Percentiles rank a stretch among this genome's conserved stretches.
phyloP scores from a whole-genome alignment of 2,113 vertebrate species.

The Haplochromis vanheusdeni region DNA sequence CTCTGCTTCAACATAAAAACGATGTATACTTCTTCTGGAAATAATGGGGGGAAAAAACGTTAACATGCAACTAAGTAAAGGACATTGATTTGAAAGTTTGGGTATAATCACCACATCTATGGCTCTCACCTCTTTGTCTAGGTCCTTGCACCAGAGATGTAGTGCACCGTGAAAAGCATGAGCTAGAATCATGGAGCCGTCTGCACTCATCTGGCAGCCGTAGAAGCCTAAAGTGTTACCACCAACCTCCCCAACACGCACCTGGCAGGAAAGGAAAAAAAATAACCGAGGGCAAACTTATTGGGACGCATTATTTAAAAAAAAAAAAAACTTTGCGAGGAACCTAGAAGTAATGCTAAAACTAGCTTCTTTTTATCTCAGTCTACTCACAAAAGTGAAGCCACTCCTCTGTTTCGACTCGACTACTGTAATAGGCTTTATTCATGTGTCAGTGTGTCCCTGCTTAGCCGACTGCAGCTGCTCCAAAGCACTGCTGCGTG shows the following conservation, averaged over 20 bases:
- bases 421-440: neutral
- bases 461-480: neutral
- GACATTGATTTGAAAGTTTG: neutral
- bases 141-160: constrained; percentile 85
- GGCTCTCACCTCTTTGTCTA: constrained; percentile 67
- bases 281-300: neutral
- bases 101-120: neutral
- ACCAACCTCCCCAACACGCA: constrained; percentile 95
- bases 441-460: neutral
- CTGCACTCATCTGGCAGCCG: constrained; percentile 88
- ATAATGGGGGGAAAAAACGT: rapidly evolving
- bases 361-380: neutral
- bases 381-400: neutral
- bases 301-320: neutral
- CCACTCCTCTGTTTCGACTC: neutral
- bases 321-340: neutral
- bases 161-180: constrained; percentile 92
- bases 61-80: neutral
- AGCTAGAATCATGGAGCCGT: constrained; percentile 86
- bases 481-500: neutral
- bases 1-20: neutral
- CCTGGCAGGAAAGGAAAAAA: constrained; percentile 61
- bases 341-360: neutral
- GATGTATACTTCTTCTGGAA: neutral
- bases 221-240: constrained; percentile 96